Evolutionary conservation across 2,797 vertebrate species (phyloP).

Genomic region (Poeciliopsis paucimaculata): DNA sequence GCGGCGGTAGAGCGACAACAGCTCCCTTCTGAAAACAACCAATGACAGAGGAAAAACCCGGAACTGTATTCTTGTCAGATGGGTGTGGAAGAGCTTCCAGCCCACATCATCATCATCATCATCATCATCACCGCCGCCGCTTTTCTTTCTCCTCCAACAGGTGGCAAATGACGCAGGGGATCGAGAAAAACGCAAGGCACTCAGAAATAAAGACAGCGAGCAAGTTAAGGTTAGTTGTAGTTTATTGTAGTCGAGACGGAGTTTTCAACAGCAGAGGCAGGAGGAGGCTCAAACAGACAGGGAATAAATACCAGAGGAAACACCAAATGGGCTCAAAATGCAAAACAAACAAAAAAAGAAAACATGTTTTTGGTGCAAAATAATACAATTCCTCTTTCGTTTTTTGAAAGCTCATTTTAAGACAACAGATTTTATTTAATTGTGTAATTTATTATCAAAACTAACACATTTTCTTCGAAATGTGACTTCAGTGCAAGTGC

Average conservation of each 20-base stretch:
- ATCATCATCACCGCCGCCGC: not conserved
- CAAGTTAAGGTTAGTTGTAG: slow-evolving; percentile 39
- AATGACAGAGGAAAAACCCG: slow-evolving; percentile 60
- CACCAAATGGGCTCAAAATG: slow-evolving; percentile 2
- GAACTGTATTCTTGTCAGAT: slow-evolving; percentile 62
- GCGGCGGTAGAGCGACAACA: not conserved
- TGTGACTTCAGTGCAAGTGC: not conserved
- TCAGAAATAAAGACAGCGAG: slow-evolving; percentile 5
- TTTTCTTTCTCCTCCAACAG: slow-evolving; percentile 40
- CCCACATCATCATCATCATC: slow-evolving; percentile 17
- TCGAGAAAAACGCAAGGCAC: not conserved
- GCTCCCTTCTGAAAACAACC: not conserved
- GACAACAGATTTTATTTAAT: not conserved
- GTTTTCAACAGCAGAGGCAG: slow-evolving; percentile 62
- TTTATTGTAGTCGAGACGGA: slow-evolving; percentile 71
- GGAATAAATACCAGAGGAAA: slow-evolving; percentile 42
- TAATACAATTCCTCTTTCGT: not conserved
- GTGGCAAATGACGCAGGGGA: slow-evolving; percentile 42
- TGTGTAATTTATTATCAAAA: not conserved
- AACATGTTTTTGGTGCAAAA: not conserved
- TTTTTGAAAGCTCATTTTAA: not conserved
- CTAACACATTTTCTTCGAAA: not conserved
- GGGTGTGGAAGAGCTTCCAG: slow-evolving; percentile 45
- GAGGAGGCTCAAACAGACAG: slow-evolving; percentile 38
- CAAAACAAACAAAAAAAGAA: not conserved